phyloP scores from a whole-genome alignment of 1,140 invertebrate genomes.

The Drosophila insularis region DNA sequence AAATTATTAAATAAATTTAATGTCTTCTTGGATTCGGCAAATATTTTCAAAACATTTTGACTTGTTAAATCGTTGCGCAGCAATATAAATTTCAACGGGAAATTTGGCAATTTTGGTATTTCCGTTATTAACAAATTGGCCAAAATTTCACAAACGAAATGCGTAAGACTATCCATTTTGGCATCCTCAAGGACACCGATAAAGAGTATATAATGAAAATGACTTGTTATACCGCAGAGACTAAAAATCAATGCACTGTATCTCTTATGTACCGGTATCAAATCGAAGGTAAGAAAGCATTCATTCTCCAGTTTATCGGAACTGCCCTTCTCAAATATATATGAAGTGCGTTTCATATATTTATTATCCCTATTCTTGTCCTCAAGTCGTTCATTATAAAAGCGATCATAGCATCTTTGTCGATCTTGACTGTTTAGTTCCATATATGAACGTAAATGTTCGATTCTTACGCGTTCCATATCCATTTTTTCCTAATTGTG shows the following conservation, averaged over 20 bases:
- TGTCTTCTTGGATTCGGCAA: neutral
- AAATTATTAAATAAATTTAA: conserved; percentile 2
- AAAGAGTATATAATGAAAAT: conserved; percentile 34
- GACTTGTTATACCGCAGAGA: conserved; percentile 36
- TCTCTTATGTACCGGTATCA: conserved; percentile 23
- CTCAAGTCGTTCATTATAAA: conserved; percentile 9
- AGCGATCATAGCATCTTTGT: neutral
- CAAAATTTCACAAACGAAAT: conserved; percentile 43
- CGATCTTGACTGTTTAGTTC: neutral
- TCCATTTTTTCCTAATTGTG: neutral
- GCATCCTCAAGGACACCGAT: conserved; percentile 31
- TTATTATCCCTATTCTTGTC: conserved; percentile 30
- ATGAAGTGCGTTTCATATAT: conserved; percentile 32
- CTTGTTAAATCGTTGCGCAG: conserved; percentile 32
- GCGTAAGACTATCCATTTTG: conserved; percentile 14
- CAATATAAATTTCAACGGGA: conserved; percentile 15
- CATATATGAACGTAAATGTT: neutral
- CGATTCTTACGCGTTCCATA: neutral
- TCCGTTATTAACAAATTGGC: conserved; percentile 29
- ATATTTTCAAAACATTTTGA: conserved; percentile 13
- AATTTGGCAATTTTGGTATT: conserved; percentile 27
- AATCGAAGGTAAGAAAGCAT: conserved; percentile 40
- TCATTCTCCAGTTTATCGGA: conserved; percentile 19
- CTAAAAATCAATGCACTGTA: conserved; percentile 30
- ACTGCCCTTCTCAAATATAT: neutral